Evolutionary conservation across 2,888 invertebrate genomes (phyloP).

Genomic region (Drosophila hamatofila): DNA sequence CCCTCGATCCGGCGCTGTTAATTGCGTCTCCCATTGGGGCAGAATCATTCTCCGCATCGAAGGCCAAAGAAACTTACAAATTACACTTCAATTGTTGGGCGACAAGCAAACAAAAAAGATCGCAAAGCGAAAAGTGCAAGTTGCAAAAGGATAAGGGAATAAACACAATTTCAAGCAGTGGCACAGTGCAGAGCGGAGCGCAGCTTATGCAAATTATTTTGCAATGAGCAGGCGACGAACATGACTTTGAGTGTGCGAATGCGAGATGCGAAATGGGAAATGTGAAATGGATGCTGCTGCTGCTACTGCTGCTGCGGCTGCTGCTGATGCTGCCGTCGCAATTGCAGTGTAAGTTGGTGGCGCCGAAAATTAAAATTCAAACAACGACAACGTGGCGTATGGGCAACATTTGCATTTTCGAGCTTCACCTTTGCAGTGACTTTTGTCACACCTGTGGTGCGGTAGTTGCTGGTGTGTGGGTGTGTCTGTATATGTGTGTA

Average conservation of each 20-base stretch:
- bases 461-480: conserved; percentile 12
- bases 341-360: conserved; percentile 68
- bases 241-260: conserved; percentile 63
- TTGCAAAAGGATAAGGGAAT: conserved; percentile 33
- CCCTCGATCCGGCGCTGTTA: conserved; percentile 33
- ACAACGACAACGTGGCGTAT: conserved; percentile 73
- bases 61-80: conserved; percentile 55
- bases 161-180: conserved; percentile 42
- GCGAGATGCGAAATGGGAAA: conserved; percentile 28
- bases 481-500: not conserved
- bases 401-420: conserved; percentile 77
- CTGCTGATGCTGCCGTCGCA: conserved; percentile 28
- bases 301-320: not conserved
- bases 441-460: conserved; percentile 72
- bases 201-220: conserved; percentile 76
- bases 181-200: conserved; percentile 8
- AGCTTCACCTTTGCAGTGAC: conserved; percentile 70
- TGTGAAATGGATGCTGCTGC: conserved; percentile 35
- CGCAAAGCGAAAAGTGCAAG: conserved; percentile 28
- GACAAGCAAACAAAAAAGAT: conserved; percentile 54
- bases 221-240: conserved; percentile 69
- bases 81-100: conserved; percentile 68
- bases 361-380: conserved; percentile 75
- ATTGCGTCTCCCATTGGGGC: conserved; percentile 49
- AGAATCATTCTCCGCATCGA: conserved; percentile 27